phyloP scores from a whole-genome alignment of 2,888 invertebrate species.

The Caenorhabditis sp. region DNA sequence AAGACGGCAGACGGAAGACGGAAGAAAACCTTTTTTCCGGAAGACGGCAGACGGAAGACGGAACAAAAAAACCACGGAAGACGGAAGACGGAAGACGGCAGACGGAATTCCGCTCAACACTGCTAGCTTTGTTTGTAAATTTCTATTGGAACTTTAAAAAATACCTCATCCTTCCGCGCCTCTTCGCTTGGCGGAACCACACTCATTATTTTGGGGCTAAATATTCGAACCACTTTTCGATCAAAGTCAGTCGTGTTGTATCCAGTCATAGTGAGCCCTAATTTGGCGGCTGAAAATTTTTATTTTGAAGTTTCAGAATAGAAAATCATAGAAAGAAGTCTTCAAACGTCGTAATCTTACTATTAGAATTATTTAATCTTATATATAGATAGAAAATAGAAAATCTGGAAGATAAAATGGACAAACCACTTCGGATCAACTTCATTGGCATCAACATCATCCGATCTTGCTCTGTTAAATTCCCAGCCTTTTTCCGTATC shows the following conservation, averaged over 20 bases:
- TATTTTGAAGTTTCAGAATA: too few species aligned
- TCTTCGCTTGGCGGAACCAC: slow-evolving; percentile 29
- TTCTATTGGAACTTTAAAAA: background rate
- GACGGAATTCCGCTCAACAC: too few species aligned
- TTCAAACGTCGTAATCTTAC: too few species aligned
- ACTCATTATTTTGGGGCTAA: slow-evolving; percentile 54
- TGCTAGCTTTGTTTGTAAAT: too few species aligned
- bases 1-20: too few species aligned
- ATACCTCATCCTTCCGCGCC: slow-evolving; percentile 26
- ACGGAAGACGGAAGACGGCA: too few species aligned
- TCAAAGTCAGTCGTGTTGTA: slow-evolving; percentile 70
- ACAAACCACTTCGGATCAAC: slow-evolving; percentile 44
- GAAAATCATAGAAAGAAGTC: too few species aligned
- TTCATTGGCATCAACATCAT: slow-evolving; percentile 49
- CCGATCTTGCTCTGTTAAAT: slow-evolving; percentile 47
- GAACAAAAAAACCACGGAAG: too few species aligned
- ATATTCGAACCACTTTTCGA: slow-evolving; percentile 50
- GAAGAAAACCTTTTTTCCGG: too few species aligned
- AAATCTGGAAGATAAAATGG: too few species aligned
- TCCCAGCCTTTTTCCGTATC: slow-evolving; percentile 30
- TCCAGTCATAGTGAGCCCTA: slow-evolving; percentile 54
- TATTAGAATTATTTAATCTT: background rate
- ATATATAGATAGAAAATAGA: background rate
- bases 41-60: too few species aligned
- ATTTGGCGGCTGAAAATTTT: slow-evolving; percentile 51